Conservation (phyloP, 2,888 invertebrate genomes). For the Clitarchus hookeri region DNA sequence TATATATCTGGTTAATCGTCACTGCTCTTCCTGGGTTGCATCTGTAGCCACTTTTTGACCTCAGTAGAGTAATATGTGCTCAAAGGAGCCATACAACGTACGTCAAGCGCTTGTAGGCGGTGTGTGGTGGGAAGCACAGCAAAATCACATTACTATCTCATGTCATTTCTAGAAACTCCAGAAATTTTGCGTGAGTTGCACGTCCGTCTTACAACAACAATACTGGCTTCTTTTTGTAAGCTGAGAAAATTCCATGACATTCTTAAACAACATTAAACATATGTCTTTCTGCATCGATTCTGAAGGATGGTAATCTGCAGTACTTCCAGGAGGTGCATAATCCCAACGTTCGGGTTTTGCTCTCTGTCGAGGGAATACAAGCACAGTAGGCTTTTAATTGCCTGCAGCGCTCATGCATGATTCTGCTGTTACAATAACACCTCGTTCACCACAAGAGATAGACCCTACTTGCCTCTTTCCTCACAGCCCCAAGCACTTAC, state of each 20-base stretch:
- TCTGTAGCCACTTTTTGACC: slow-evolving; percentile 40
- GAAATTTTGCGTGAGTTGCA: slow-evolving; percentile 48
- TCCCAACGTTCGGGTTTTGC: slow-evolving; percentile 48
- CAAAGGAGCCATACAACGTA: slow-evolving; percentile 44
- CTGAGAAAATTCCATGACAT: slow-evolving; percentile 44
- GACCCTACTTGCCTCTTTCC: slow-evolving; percentile 44
- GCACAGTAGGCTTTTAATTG: too few species aligned
- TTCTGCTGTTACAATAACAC: too few species aligned
- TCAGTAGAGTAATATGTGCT: slow-evolving; percentile 44
- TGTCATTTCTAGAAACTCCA: slow-evolving; percentile 44
- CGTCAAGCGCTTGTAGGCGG: slow-evolving; percentile 46
- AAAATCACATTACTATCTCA: slow-evolving; percentile 43
- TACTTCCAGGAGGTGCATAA: slow-evolving; percentile 47
- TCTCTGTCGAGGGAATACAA: slow-evolving; percentile 49
- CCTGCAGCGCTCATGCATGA: too few species aligned
- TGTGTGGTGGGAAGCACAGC: slow-evolving; percentile 48
- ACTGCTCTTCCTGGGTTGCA: slow-evolving; percentile 37
- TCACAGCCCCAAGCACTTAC: background rate
- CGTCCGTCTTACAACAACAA: slow-evolving; percentile 51
- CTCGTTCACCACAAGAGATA: too few species aligned
- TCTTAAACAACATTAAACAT: slow-evolving; percentile 24
- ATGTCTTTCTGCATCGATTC: slow-evolving; percentile 39
- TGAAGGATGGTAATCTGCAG: slow-evolving; percentile 46
- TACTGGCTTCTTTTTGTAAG: slow-evolving; percentile 47
- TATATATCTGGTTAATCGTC: slow-evolving; percentile 40